Conservation (phyloP, 2,113 vertebrate genomes). For the Brevimyrus niger region DNA sequence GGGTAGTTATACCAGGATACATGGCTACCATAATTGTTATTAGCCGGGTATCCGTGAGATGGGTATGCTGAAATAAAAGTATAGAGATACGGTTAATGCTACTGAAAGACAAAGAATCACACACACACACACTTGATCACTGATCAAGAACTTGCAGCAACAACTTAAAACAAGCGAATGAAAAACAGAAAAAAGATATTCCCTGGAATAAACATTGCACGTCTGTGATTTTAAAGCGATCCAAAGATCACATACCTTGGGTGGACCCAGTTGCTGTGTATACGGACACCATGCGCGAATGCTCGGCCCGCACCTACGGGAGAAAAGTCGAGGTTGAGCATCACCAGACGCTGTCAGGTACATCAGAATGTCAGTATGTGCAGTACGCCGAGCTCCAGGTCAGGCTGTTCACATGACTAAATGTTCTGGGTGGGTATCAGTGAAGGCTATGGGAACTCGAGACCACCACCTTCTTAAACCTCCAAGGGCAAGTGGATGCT, state of each 20-base stretch:
- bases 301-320: slow-evolving; percentile 55
- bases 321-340: not conserved
- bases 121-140: slow-evolving; percentile 32
- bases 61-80: slow-evolving; percentile 67
- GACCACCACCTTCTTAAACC: slow-evolving; percentile 59
- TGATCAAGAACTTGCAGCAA: slow-evolving; percentile 37
- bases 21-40: slow-evolving; percentile 66
- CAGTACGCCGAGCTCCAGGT: slow-evolving; percentile 50
- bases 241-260: slow-evolving; percentile 48
- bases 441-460: slow-evolving; percentile 44
- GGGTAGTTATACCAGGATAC: slow-evolving; percentile 67
- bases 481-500: slow-evolving; percentile 30
- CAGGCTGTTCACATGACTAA: slow-evolving; percentile 53
- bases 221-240: not conserved
- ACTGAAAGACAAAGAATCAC: slow-evolving; percentile 20
- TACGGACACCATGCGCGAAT: slow-evolving; percentile 39
- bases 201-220: slow-evolving; percentile 11
- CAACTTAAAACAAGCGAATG: slow-evolving; percentile 30
- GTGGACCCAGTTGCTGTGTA: slow-evolving; percentile 58
- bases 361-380: not conserved
- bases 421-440: slow-evolving; percentile 52
- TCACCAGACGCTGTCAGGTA: not conserved
- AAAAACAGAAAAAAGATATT: not conserved
- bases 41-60: slow-evolving; percentile 60
- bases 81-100: slow-evolving; percentile 51